Evolutionary conservation across 2,113 vertebrate species (phyloP).

Genomic region (Apus apus): DNA sequence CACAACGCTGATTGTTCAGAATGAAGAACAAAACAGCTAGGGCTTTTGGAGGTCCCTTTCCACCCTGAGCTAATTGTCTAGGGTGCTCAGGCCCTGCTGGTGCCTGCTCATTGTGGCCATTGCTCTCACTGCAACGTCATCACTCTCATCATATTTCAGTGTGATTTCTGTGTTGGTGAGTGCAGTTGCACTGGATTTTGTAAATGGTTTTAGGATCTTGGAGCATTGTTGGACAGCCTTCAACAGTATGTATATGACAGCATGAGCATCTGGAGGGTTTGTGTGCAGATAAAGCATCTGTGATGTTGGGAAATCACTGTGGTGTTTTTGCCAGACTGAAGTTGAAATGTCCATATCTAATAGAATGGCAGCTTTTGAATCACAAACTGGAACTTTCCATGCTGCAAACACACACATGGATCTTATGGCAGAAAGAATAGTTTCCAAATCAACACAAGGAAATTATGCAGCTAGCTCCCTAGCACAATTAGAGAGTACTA

Average conservation of each 20-base stretch:
- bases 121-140: not conserved
- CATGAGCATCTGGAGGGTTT: slow-evolving; percentile 58
- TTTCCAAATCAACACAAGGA: slow-evolving; percentile 60
- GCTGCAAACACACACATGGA: slow-evolving; percentile 25
- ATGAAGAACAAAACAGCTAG: not conserved
- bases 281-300: slow-evolving; percentile 66
- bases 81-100: not conserved
- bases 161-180: slow-evolving; percentile 5
- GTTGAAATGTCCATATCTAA: slow-evolving; percentile 56
- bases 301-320: slow-evolving; percentile 50
- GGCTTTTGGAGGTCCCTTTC: not conserved
- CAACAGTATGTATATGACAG: slow-evolving; percentile 1
- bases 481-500: slow-evolving; percentile 11
- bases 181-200: slow-evolving; percentile 12
- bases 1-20: not conserved
- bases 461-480: slow-evolving; percentile 19
- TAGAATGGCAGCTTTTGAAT: slow-evolving; percentile 61
- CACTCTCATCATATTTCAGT: not conserved
- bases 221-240: slow-evolving; percentile 47
- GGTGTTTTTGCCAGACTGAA: slow-evolving; percentile 59
- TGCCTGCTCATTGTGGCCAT: not conserved
- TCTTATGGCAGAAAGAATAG: slow-evolving; percentile 31
- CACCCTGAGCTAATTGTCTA: not conserved
- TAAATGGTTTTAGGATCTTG: slow-evolving; percentile 40
- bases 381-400: slow-evolving; percentile 52